Evolutionary conservation across 2,113 vertebrate species (phyloP).

Genomic region (Stigmatopora nigra): DNA sequence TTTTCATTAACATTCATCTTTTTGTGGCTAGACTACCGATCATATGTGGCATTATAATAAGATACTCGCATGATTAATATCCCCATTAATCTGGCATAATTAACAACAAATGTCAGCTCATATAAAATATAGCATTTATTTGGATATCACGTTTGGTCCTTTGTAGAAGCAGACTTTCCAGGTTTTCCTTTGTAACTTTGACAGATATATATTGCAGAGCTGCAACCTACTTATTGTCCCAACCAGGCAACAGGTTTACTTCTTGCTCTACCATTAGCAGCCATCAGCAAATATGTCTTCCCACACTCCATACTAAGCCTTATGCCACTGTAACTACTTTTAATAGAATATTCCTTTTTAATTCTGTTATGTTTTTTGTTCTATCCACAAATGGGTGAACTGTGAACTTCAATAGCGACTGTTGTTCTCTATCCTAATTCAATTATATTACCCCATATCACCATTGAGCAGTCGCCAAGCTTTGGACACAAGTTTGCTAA

Average conservation of each 20-base stretch:
- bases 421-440: neutral
- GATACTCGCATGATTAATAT: neutral
- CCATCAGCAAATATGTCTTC: neutral
- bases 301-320: neutral
- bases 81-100: neutral
- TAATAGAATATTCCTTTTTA: neutral
- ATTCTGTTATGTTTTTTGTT: neutral
- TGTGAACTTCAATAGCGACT: neutral
- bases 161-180: neutral
- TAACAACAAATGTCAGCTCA: neutral
- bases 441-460: neutral
- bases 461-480: neutral
- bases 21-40: conserved; percentile 71
- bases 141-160: neutral
- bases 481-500: neutral
- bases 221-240: neutral
- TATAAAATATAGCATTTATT: neutral
- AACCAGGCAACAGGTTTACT: neutral
- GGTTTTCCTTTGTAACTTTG: neutral
- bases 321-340: neutral
- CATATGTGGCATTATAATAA: conserved; percentile 72
- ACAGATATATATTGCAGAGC: neutral
- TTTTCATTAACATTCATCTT: conserved; percentile 93
- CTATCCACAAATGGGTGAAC: neutral
- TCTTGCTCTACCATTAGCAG: neutral